phyloP scores from a whole-genome alignment of 2,888 invertebrate genomes.

The Xanthostigma xanthostigma region DNA sequence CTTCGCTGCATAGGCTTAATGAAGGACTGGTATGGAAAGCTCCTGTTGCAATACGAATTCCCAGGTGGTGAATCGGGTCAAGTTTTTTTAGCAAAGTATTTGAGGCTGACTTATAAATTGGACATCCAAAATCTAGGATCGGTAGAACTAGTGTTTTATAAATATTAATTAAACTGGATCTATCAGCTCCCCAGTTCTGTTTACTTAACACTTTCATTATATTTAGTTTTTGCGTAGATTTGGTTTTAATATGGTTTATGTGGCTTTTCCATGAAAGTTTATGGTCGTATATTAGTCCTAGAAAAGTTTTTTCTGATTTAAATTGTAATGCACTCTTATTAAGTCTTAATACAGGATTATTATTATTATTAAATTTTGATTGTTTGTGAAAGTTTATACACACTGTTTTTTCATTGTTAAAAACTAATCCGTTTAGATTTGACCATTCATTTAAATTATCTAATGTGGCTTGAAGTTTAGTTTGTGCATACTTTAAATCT shows the following conservation, averaged over 20 bases:
- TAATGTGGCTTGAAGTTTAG: too few species aligned
- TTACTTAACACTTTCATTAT: not conserved
- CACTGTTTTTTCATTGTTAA: too few species aligned
- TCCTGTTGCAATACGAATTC: not conserved
- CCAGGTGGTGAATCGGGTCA: not conserved
- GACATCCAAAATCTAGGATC: not conserved
- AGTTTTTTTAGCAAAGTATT: not conserved
- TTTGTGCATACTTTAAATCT: too few species aligned
- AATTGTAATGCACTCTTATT: too few species aligned
- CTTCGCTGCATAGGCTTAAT: not conserved
- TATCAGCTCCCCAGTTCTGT: not conserved
- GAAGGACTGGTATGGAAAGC: too few species aligned
- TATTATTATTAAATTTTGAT: too few species aligned
- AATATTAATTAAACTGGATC: not conserved
- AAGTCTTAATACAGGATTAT: too few species aligned
- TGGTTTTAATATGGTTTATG: not conserved
- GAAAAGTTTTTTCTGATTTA: too few species aligned
- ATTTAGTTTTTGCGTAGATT: conserved; percentile 1
- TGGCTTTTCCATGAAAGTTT: not conserved
- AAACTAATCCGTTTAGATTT: too few species aligned
- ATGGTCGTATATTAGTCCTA: not conserved
- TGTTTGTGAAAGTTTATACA: too few species aligned
- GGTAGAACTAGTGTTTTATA: not conserved
- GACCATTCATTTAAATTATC: too few species aligned
- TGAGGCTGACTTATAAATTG: too few species aligned